Percentiles rank a stretch among this genome's conserved stretches.
Conservation (phyloP, 2,888 invertebrate species). For the Polyommatus iphigenia region DNA sequence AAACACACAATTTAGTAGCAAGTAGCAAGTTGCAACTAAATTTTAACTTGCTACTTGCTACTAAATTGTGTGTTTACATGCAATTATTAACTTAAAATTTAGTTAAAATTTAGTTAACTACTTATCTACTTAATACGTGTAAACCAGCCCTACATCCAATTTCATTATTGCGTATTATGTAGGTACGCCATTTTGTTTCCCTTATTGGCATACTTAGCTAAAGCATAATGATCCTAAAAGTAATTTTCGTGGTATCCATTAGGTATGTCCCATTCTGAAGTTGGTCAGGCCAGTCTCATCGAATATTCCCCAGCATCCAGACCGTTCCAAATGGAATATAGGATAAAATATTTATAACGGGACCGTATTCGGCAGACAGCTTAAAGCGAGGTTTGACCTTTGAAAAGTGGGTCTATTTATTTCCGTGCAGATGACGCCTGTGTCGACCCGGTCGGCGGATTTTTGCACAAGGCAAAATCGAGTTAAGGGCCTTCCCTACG, state of each 20-base stretch:
- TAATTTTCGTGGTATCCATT: slow-evolving; percentile 32
- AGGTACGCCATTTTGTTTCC: not conserved
- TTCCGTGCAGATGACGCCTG: slow-evolving; percentile 39
- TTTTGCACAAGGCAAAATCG: slow-evolving; percentile 36
- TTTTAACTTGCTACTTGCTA: too few relatives aligned
- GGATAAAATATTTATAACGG: slow-evolving; percentile 44
- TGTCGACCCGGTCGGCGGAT: slow-evolving; percentile 31
- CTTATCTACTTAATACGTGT: too few relatives aligned
- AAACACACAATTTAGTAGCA: too few relatives aligned
- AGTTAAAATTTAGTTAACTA: too few relatives aligned
- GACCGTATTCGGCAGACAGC: slow-evolving; percentile 39
- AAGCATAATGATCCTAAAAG: not conserved
- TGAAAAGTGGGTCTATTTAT: slow-evolving; percentile 39
- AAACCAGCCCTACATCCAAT: too few relatives aligned
- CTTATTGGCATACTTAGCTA: not conserved
- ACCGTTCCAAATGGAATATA: slow-evolving; percentile 41
- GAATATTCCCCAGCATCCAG: slow-evolving; percentile 38
- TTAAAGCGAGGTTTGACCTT: slow-evolving; percentile 39
- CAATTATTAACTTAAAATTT: too few relatives aligned
- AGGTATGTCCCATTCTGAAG: slow-evolving; percentile 35
- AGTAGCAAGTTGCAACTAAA: too few relatives aligned
- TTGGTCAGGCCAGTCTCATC: slow-evolving; percentile 38
- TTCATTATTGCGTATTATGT: not conserved
- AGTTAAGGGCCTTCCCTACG: too few relatives aligned
- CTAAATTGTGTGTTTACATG: too few relatives aligned